Conservation (phyloP, 2,888 invertebrate species). For the Pedicia rivosa region DNA sequence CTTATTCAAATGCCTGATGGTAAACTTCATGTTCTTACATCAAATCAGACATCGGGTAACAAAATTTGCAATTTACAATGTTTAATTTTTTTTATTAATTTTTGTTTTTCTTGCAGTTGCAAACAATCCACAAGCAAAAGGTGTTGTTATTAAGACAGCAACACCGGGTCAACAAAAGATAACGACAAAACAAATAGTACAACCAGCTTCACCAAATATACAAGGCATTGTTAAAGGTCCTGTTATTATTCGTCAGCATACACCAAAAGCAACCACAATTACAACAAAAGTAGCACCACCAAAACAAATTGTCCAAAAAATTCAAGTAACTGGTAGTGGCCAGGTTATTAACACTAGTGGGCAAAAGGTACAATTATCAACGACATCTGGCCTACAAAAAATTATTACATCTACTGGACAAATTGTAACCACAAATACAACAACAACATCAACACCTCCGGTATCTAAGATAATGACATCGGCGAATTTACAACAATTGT, state of each 20-base stretch:
- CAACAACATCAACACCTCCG: slow-evolving; percentile 14
- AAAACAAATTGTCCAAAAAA: slow-evolving; percentile 18
- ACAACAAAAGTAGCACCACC: slow-evolving; percentile 5
- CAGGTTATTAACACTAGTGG: slow-evolving; percentile 2
- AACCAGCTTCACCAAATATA: slow-evolving; percentile 5
- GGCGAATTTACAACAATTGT: slow-evolving; percentile 24
- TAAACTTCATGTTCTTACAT: slow-evolving; percentile 60
- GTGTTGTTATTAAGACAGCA: slow-evolving; percentile 11
- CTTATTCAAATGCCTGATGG: slow-evolving; percentile 88
- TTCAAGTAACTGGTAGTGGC: slow-evolving; percentile 9
- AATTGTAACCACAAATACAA: slow-evolving; percentile 10
- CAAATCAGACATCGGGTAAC: too few species aligned
- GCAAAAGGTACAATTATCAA: slow-evolving; percentile 4
- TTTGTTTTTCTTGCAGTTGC: slow-evolving; percentile 4
- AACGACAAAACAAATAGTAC: slow-evolving; percentile 6
- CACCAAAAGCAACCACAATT: slow-evolving; percentile 13
- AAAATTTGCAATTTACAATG: neutral
- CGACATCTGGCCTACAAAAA: slow-evolving; percentile 7
- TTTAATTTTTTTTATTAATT: slow-evolving; percentile 9
- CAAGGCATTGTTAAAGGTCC: slow-evolving; percentile 1
- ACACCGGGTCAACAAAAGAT: slow-evolving; percentile 10
- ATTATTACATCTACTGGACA: slow-evolving; percentile 10
- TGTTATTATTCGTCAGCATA: slow-evolving; percentile 10
- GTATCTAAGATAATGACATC: slow-evolving; percentile 11
- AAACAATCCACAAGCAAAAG: slow-evolving; percentile 4